phyloP scores from a whole-genome alignment of 2,113 vertebrate species.

The Brienomyrus brachyistius region DNA sequence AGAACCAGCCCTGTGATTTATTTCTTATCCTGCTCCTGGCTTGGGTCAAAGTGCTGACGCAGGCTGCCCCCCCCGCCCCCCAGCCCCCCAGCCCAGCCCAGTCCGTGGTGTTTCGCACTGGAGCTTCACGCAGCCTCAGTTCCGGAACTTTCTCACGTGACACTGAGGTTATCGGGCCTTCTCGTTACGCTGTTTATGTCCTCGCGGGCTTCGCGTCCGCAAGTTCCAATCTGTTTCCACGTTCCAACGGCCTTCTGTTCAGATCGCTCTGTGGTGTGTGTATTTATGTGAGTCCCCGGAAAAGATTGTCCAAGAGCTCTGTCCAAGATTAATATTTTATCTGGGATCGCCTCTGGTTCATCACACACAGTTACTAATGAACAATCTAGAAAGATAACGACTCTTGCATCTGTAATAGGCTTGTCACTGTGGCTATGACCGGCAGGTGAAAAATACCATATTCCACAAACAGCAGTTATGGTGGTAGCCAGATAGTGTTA shows the following conservation, averaged over 20 bases:
- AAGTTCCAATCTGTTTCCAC: not conserved
- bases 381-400: not conserved
- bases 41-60: slow-evolving; percentile 11
- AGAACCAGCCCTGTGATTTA: slow-evolving; percentile 50
- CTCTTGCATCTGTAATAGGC: not conserved
- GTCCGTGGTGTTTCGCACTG: not conserved
- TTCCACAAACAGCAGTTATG: not conserved
- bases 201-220: not conserved
- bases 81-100: not conserved
- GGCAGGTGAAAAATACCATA: not conserved
- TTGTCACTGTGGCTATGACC: not conserved
- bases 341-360: not conserved
- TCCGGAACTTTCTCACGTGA: not conserved
- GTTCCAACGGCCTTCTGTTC: not conserved
- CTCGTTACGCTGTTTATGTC: not conserved
- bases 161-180: not conserved
- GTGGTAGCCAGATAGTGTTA: not conserved
- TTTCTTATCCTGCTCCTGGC: slow-evolving; percentile 27
- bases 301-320: not conserved
- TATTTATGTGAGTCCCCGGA: not conserved
- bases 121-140: not conserved
- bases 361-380: not conserved
- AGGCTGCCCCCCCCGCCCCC: not conserved
- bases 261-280: not conserved
- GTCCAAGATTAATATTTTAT: not conserved